Evolutionary conservation across 2,797 vertebrate genomes (phyloP), one percentile per base, ranked within the genome.

Genomic region (Pachyuromys duprasi): DNA sequence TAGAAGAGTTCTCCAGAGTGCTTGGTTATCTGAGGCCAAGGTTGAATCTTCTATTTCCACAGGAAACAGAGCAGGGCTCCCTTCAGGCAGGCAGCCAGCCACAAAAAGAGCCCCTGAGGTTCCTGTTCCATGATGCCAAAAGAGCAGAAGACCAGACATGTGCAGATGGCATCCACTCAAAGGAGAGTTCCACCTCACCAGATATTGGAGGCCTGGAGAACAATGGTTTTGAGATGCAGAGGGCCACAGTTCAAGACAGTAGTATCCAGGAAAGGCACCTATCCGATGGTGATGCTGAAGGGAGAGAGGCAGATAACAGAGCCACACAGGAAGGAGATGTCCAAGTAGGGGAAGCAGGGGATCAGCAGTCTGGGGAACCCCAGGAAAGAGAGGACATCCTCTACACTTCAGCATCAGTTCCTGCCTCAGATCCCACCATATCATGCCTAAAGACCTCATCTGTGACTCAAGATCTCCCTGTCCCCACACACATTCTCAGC

Each of bases 1-100:
- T 72, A 45, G 74, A 45, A 75, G 45, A 7, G 24, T 45, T 75
- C 57, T 75, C 82, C 17, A 15, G 39, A 84, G 63, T 11, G 6
- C 8, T 80, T 86, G 39, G 4, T 83, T 53, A 22, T 75, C 31
- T 8, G 69, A 79, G 28, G 6, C 39, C n/a, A 1, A 86, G 18
- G 6, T 86, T 80, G 26, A 88, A 17, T 92, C 63, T 82, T 76
- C 78, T 96, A 39, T 89, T 69, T 93, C 72, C 57, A 62, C 88
- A 98, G 98, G 95, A 95, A 80, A 39, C 72, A 2, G 6, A 89
- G 31, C 57, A 92, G 57, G 74, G 90, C 28, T 13, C 45, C 83
- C 84, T 69, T 33, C 12, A 17, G 84, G 69, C 70, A 36, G 26
- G 33, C 63, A 88, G 91, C 90, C 96, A 20, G 18, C 62, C 18